A percentile compares a stretch with the other conserved stretches of the same genome.
Conservation (phyloP, 1,140 invertebrate species). For the Dreissena rostriformis region DNA sequence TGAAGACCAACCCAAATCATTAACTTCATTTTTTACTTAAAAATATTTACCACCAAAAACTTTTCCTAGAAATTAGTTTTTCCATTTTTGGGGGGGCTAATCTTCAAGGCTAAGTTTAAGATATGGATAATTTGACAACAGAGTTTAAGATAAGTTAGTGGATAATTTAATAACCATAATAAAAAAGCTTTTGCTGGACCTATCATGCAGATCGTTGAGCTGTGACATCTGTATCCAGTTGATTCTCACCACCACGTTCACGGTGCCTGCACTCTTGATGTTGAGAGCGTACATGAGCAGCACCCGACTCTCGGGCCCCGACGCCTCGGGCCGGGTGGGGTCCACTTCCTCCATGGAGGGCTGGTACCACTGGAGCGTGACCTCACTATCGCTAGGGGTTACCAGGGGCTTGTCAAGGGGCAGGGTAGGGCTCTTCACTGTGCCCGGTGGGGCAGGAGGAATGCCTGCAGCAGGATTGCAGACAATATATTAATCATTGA, state of each 20-base stretch:
- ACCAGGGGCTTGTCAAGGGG: constrained; percentile 66
- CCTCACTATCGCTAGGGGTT: constrained; percentile 61
- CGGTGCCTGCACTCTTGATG: constrained; percentile 56
- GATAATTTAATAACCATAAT: too few species aligned
- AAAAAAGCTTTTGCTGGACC: constrained; percentile 52
- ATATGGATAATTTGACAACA: too few species aligned
- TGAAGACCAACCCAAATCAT: too few species aligned
- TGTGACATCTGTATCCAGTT: constrained; percentile 74
- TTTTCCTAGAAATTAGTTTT: too few species aligned
- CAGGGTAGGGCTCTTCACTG: constrained; percentile 52
- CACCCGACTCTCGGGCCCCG: constrained; percentile 63
- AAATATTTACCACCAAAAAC: too few species aligned
- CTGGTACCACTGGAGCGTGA: constrained; percentile 77
- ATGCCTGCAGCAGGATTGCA: constrained; percentile 31
- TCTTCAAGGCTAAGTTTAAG: too few species aligned
- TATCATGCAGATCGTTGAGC: constrained; percentile 78
- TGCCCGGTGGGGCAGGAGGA: constrained; percentile 67
- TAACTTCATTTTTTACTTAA: too few species aligned
- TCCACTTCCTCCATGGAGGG: constrained; percentile 73
- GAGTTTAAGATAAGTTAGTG: too few species aligned
- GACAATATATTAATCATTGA: background rate
- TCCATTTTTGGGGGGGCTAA: too few species aligned
- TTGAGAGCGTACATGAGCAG: constrained; percentile 71
- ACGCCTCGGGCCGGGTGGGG: constrained; percentile 61
- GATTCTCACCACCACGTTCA: constrained; percentile 52